Percentiles rank a stretch among this genome's conserved stretches.
Conservation (phyloP, 1,140 invertebrate species). For the Aplysia californica region DNA sequence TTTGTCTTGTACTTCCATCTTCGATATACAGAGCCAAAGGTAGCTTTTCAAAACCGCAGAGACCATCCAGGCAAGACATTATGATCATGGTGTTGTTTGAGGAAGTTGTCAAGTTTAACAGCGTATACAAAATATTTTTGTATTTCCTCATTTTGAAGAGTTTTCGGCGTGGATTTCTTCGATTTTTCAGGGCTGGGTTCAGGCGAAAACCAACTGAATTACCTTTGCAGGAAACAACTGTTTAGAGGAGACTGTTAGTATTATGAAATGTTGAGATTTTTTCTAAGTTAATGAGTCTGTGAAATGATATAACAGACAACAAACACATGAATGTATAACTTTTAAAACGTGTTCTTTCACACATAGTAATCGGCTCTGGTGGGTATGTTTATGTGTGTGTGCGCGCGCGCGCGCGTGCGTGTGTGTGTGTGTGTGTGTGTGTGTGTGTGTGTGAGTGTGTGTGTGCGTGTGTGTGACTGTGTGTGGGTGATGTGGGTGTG, state of each 20-base stretch:
- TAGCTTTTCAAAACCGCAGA: background rate
- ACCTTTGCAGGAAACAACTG: background rate
- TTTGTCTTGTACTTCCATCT: background rate
- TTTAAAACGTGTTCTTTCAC: too few relatives aligned
- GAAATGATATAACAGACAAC: too few relatives aligned
- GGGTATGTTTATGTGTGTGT: too few relatives aligned
- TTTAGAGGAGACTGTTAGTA: background rate
- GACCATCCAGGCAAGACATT: background rate
- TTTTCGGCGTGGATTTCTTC: background rate
- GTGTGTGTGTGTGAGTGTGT: too few relatives aligned
- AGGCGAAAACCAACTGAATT: background rate
- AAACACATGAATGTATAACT: too few relatives aligned
- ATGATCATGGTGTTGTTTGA: background rate
- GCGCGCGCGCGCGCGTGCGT: too few relatives aligned
- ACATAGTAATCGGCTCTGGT: too few relatives aligned
- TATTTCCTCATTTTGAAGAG: background rate
- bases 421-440: too few relatives aligned
- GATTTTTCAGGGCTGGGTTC: background rate
- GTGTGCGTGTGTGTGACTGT: too few relatives aligned
- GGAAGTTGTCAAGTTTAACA: constrained; percentile 17
- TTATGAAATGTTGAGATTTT: too few relatives aligned
- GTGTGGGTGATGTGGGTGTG: too few relatives aligned
- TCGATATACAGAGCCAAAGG: constrained; percentile 8
- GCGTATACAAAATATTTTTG: constrained; percentile 16
- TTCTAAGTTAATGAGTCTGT: too few relatives aligned